Base-by-base conservation (phyloP, 2,888 invertebrate genomes). In the Rhyacophila evoluta region DNA sequence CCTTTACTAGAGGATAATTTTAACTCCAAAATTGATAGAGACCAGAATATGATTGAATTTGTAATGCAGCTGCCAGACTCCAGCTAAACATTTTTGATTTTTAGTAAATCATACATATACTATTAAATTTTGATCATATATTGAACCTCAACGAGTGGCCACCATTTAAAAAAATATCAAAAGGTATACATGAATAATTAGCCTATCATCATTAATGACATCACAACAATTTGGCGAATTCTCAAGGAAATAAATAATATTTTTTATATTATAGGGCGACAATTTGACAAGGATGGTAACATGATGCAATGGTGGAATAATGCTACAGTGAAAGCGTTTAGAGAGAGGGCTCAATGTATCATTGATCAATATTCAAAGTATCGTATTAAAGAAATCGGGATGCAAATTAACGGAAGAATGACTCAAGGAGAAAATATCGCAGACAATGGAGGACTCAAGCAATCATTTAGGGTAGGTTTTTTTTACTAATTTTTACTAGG, bases 291-390 rank as follows among this genome's bases (percentile, higher is more conserved):
- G 84, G 92, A 94, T 84, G 97, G 97, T 6, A 97, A 97, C 86
- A 92, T 97, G 91, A 93, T 94, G 90, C 94, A 96, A 84, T 98
- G 97, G 97, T 98, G 97, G 97, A 95, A 95, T 84, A 93, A 95
- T 84, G 92, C 92, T 2, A 97, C 97, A 1, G 93, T 96, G 37
- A 89, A 91, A 82, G 94, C 93, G 3, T 98, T 97, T 86, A 91
- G 95, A 41, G 92, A 94, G 80, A 90, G 94, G 81, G 94, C 96
- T 0, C 93, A 96, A 85, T 98, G 97, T 86, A 94, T 95, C 84
- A 94, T 97, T 83, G 94, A 97, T 85, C 97, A 96, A 86, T 96
- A 96, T 86, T 94, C 94, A 19, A 91, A 92, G 83, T 98, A 96
- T 87, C 93, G 93, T 85, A 92, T 97, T 81, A 92, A 94, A 84